phyloP scores from a whole-genome alignment of 2,888 invertebrate genomes.

The Cephus pulcher region DNA sequence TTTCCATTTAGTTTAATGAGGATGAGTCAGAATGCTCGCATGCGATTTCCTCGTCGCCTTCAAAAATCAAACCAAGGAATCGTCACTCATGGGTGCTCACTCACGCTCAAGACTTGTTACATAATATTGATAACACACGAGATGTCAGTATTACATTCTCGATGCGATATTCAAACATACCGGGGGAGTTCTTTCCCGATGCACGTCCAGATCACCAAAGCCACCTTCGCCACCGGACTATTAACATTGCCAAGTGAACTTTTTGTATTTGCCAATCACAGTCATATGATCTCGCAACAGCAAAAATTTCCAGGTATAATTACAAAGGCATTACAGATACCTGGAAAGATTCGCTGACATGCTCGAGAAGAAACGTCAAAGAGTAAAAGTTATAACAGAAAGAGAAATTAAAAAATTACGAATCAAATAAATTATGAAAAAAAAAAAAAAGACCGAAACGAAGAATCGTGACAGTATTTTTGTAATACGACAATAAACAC shows the following conservation, averaged over 20 bases:
- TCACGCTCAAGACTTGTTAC: neutral
- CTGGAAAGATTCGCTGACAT: neutral
- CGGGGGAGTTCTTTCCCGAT: constrained; percentile 62
- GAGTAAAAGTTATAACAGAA: neutral
- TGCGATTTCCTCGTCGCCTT: no score
- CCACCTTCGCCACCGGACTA: constrained; percentile 66
- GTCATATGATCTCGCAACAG: neutral
- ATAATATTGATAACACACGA: neutral
- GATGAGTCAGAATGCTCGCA: neutral
- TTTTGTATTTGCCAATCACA: constrained; percentile 21
- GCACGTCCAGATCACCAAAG: constrained; percentile 63
- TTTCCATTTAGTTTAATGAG: neutral
- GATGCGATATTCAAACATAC: constrained; percentile 50
- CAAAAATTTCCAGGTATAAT: neutral
- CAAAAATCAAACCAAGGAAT: neutral
- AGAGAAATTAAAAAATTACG: neutral
- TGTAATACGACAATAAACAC: neutral
- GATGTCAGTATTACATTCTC: neutral
- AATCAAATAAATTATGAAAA: neutral
- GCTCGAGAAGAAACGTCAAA: neutral
- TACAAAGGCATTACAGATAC: neutral
- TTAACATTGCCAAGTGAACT: constrained; percentile 54
- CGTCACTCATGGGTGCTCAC: neutral
- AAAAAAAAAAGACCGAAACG: neutral
- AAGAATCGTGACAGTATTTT: neutral